Conservation (phyloP, 1,140 invertebrate genomes). For the Trichonephila clavata region DNA sequence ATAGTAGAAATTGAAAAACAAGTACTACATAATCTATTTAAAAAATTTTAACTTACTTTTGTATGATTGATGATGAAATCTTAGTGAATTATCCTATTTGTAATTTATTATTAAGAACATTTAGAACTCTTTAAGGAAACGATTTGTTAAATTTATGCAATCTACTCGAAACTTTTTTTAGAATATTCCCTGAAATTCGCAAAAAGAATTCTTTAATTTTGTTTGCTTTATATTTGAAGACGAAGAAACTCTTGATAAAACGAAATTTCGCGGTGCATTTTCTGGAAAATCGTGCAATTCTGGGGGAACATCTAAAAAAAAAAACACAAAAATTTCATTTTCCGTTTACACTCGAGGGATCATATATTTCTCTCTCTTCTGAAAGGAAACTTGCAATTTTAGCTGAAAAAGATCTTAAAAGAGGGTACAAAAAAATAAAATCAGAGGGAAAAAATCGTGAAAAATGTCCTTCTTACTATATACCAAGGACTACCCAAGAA, state of each 20-base stretch:
- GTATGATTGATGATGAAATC: background rate
- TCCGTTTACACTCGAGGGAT: background rate
- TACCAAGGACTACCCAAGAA: background rate
- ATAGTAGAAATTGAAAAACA: too few relatives aligned
- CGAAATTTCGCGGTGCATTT: background rate
- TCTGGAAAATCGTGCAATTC: background rate
- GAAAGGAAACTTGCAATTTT: slow-evolving; percentile 2
- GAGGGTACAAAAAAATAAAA: background rate
- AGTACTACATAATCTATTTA: too few relatives aligned
- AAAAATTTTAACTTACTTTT: background rate
- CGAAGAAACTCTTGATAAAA: background rate
- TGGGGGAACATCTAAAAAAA: background rate
- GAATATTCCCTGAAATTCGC: background rate
- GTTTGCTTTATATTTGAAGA: background rate
- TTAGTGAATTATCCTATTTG: background rate
- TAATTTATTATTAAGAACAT: background rate
- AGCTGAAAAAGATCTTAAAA: background rate
- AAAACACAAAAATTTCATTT: background rate
- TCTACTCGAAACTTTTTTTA: background rate
- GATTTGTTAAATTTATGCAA: background rate
- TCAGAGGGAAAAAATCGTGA: background rate
- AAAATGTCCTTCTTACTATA: background rate
- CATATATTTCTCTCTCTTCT: background rate
- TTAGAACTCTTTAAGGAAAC: background rate
- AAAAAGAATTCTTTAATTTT: background rate